phyloP scores from a whole-genome alignment of 2,113 vertebrate species.

The Pseudonaja textilis region DNA sequence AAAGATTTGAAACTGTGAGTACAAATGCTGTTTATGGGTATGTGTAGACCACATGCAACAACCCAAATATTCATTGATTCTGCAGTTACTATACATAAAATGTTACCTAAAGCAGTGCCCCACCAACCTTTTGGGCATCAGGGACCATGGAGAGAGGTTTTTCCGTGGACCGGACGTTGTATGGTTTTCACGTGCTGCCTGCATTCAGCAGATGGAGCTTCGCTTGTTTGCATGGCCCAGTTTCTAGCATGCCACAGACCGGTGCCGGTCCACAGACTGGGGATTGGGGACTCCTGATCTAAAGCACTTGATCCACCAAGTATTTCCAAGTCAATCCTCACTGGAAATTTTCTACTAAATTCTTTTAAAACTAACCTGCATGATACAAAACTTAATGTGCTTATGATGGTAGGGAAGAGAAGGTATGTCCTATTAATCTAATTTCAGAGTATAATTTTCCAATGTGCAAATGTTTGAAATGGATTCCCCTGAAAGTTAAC shows the following conservation, averaged over 20 bases:
- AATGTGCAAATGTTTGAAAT: not conserved
- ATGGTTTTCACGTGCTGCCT: not conserved
- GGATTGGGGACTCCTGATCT: not conserved
- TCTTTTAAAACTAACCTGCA: not conserved
- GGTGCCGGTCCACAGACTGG: not conserved
- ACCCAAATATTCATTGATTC: not conserved
- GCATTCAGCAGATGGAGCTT: not conserved
- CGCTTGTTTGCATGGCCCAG: not conserved
- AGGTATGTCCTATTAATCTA: not conserved
- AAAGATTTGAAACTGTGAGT: not conserved
- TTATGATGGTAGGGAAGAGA: not conserved
- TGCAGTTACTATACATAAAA: not conserved
- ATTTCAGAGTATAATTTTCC: not conserved
- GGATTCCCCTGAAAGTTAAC: not conserved
- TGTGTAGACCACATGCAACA: not conserved
- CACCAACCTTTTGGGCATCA: not conserved
- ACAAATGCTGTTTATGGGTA: not conserved
- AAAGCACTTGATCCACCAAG: not conserved
- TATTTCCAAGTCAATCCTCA: not conserved
- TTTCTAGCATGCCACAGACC: not conserved
- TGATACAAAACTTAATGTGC: not conserved
- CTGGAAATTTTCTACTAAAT: not conserved
- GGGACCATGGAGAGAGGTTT: not conserved
- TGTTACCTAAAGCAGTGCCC: not conserved
- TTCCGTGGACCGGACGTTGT: not conserved